Evolutionary conservation across 2,888 invertebrate species (phyloP).

Genomic region (Mactromeris polynyma): DNA sequence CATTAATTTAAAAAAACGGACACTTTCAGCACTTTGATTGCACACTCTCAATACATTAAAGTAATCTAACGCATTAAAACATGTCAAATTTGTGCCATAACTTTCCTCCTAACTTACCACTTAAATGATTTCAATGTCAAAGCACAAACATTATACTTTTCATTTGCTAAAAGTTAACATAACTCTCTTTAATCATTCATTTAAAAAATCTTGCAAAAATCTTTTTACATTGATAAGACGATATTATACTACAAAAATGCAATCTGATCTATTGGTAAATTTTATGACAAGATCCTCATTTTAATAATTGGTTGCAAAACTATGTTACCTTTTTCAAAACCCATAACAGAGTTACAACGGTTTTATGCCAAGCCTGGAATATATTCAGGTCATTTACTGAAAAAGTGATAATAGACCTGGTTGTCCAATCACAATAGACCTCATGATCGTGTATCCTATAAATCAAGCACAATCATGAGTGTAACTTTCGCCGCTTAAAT

Average conservation of each 20-base stretch:
- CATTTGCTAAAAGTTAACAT: no score
- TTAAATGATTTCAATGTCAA: background rate
- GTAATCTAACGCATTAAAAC: background rate
- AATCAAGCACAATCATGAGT: slow-evolving; percentile 6
- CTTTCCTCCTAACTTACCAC: background rate
- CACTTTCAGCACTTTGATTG: background rate
- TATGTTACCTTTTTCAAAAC: no score
- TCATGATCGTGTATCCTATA: background rate
- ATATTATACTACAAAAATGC: no score
- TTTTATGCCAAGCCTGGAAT: background rate
- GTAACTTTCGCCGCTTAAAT: slow-evolving; percentile 29
- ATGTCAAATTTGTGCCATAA: slow-evolving; percentile 1
- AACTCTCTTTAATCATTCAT: no score
- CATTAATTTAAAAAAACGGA: background rate
- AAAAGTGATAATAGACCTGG: background rate
- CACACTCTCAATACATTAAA: slow-evolving; percentile 5
- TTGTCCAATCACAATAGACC: background rate
- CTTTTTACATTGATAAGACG: no score
- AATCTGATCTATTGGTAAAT: no score
- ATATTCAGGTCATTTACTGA: background rate
- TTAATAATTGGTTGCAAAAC: no score
- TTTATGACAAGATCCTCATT: no score
- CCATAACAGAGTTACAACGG: no score
- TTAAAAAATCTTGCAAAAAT: no score
- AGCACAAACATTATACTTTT: no score